Percentiles rank a stretch among this genome's conserved stretches.
Evolutionary conservation across 2,888 invertebrate species (phyloP).

Genomic region (Rotaria macrura): DNA sequence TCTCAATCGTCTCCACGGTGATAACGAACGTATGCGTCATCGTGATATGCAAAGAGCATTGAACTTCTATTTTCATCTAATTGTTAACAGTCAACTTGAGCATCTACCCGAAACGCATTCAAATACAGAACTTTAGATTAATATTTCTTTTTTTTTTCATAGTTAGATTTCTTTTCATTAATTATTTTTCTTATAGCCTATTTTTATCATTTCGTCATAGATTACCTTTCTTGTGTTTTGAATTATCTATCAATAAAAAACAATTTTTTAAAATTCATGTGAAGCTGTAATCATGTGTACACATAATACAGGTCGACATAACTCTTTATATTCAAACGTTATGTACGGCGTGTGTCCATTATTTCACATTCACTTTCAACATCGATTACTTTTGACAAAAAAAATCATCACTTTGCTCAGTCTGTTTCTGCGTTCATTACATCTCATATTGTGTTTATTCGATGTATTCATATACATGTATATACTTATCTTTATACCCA

Average conservation of each 20-base stretch:
- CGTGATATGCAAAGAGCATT: background rate
- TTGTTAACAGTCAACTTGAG: background rate
- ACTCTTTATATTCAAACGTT: background rate
- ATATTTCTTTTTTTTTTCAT: background rate
- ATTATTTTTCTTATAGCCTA: no score
- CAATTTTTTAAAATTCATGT: background rate
- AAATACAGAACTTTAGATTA: background rate
- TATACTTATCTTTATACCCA: background rate
- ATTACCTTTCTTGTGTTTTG: background rate
- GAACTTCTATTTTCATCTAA: background rate
- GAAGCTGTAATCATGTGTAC: background rate
- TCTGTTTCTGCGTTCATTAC: background rate
- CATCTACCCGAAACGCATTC: background rate
- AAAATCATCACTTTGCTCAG: background rate
- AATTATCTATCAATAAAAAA: background rate
- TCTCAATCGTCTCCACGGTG: conserved; percentile 23
- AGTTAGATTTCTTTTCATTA: background rate
- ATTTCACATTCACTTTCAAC: background rate
- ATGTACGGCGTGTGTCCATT: background rate
- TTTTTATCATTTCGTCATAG: background rate
- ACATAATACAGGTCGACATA: background rate
- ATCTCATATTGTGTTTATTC: background rate
- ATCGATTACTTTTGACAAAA: background rate
- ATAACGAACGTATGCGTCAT: background rate
- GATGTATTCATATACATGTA: background rate